Conservation (phyloP, 2,888 invertebrate genomes). For the Drosophila pegasa region DNA sequence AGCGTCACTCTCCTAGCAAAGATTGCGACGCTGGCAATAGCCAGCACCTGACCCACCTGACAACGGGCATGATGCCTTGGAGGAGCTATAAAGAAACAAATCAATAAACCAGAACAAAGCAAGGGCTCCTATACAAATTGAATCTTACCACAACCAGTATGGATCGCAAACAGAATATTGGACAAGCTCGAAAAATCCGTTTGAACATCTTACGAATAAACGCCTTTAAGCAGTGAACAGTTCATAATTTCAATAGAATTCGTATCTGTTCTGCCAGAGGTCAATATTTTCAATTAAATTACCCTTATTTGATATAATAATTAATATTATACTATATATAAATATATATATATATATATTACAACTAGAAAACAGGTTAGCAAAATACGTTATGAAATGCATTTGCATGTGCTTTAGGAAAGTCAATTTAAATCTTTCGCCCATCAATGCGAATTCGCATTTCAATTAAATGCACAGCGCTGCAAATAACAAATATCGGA, state of each 20-base stretch:
- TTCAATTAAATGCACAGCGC: background rate
- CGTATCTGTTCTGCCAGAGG: slow-evolving; percentile 28
- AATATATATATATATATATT: no score
- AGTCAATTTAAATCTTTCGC: slow-evolving; percentile 7
- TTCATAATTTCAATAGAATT: background rate
- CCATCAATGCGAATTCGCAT: background rate
- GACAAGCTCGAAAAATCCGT: background rate
- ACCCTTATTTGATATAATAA: no score
- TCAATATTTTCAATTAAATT: background rate
- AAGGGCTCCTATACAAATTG: no score
- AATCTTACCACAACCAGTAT: slow-evolving; percentile 16
- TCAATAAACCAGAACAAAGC: background rate
- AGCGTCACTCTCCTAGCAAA: slow-evolving; percentile 31
- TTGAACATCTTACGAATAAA: slow-evolving; percentile 12
- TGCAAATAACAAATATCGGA: slow-evolving; percentile 1
- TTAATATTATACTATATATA: no score
- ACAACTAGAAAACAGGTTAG: no score
- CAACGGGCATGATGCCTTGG: slow-evolving; percentile 35
- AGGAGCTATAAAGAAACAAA: slow-evolving; percentile 14
- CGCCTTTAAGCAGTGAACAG: background rate
- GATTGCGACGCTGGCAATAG: slow-evolving; percentile 22
- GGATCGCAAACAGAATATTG: background rate
- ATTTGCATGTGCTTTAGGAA: background rate
- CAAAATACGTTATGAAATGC: background rate
- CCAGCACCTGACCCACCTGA: slow-evolving; percentile 15